Evolutionary conservation across 2,113 vertebrate genomes (phyloP).

Genomic region (Nymphicus hollandicus): DNA sequence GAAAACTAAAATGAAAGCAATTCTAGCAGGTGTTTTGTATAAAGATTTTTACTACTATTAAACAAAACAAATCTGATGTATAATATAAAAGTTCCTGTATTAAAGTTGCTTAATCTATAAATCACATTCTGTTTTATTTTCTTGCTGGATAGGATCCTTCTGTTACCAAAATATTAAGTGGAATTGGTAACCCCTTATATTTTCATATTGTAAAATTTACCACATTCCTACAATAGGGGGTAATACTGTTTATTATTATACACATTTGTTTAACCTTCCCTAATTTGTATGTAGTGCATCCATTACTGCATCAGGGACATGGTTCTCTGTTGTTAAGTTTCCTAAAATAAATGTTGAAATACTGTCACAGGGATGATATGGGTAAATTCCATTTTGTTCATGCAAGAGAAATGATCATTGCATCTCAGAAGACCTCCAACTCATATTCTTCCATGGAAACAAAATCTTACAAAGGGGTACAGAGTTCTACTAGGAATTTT

Average conservation of each 20-base stretch:
- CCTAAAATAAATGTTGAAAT: constrained; percentile 11
- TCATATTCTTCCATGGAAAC: background rate
- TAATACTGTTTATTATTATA: background rate
- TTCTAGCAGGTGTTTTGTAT: background rate
- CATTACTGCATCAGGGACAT: background rate
- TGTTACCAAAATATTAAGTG: background rate
- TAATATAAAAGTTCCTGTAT: background rate
- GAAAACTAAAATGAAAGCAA: background rate
- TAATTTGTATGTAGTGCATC: background rate
- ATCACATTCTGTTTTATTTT: background rate
- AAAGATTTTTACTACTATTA: background rate
- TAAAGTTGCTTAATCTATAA: background rate
- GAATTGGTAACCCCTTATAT: background rate
- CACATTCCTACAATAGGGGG: background rate
- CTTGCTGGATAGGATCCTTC: background rate
- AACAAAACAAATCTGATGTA: background rate
- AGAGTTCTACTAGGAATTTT: background rate
- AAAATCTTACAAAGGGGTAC: background rate
- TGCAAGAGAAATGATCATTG: background rate
- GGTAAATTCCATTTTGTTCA: background rate
- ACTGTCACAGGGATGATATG: background rate
- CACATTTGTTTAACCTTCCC: background rate
- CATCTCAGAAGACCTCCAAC: background rate
- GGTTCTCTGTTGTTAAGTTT: background rate
- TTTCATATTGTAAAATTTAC: background rate